Base-by-base conservation (phyloP, 2,888 invertebrate genomes). In the Idaea biselata region DNA sequence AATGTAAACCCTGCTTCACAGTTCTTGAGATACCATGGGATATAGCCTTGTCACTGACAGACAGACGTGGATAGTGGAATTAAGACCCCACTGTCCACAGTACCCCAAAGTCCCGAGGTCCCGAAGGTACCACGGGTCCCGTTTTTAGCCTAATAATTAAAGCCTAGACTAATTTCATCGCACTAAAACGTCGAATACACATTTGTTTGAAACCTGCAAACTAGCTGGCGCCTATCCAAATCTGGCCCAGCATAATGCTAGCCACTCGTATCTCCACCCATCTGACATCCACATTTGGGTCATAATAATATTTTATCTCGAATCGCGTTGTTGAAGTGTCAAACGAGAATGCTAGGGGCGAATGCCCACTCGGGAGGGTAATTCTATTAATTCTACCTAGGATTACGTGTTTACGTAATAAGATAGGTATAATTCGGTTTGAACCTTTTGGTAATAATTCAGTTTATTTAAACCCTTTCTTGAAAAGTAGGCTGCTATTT, bases 301-400 rank as follows among this genome's bases (percentile, higher is more conserved):
- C 83, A 81, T 80, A 84, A 81, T 82, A 78, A 81, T 82, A 82
- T 82, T 83, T 82, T 82, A 81, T 82, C 80, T 73, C 74, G 62
- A 68, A 70, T 72, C 68, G 67, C 68, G 44, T 44, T 67, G 75
- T 73, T 74, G 73, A 72, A 77, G 74, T 70, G 74, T 72, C 70
- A 73, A 67, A 63, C 76, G 73, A 69, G 66, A 73, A 73, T 71
- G 68, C 69, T 68, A 62, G 67, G 70, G 68, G 58, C 25, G 62
- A 44, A 44, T 44, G 44, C 44, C 44, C 44, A 44, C 44, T 44
- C 44, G 44, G 44, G 11, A 44, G 44, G 44, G 44, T 44, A 44
- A 44, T 44, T 44, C 44, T 44, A 44, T 44, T 44, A 44, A 44
- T 44, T 44, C 44, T 44, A 44, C 44, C 44, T 44, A 44, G 44